Conservation (phyloP, 1,140 invertebrate species). For the Gryllus bimaculatus region DNA sequence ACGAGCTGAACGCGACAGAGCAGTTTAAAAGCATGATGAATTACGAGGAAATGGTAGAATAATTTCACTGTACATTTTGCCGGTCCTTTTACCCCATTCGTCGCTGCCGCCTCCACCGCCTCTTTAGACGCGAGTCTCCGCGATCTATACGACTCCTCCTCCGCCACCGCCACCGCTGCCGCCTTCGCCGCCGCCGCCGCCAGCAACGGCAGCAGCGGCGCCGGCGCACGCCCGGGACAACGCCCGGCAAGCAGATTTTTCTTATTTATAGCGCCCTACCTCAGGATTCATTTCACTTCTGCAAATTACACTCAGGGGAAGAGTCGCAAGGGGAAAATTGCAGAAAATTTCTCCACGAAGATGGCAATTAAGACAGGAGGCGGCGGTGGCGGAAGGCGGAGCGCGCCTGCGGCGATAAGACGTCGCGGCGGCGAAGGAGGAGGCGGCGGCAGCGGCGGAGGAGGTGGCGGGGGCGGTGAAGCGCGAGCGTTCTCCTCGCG, state of each 20-base stretch:
- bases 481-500: background rate
- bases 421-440: background rate
- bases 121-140: no score
- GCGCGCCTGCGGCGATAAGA: background rate
- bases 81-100: no score
- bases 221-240: background rate
- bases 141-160: no score
- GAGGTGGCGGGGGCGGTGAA: background rate
- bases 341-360: constrained; percentile 4
- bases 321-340: constrained; percentile 3
- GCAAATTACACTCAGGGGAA: background rate
- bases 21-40: background rate
- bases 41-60: background rate
- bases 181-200: no score
- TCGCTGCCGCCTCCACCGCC: no score
- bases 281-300: constrained; percentile 4
- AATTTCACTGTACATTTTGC: background rate
- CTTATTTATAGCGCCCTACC: constrained; percentile 3
- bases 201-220: no score
- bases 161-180: no score
- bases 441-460: background rate
- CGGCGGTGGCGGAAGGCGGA: background rate
- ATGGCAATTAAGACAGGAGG: constrained; percentile 3
- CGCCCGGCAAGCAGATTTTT: background rate
- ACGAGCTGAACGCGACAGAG: background rate